Base-by-base conservation (phyloP, 2,888 invertebrate species). In the Troilus luridus region DNA sequence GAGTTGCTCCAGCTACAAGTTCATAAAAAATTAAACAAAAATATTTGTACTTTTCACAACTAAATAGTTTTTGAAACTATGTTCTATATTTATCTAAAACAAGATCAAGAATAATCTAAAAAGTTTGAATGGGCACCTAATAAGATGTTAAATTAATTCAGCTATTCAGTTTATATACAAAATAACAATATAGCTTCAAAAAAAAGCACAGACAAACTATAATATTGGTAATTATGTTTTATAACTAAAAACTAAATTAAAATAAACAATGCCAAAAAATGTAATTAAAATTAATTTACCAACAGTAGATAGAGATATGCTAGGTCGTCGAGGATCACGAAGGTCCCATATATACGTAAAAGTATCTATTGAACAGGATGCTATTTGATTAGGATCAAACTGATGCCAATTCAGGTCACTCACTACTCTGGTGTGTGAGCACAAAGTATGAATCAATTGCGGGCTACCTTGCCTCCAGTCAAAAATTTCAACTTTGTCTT, bases 311-410 rank as follows among this genome's bases (percentile, higher is more conserved):
- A 98, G 94, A 10, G 98, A 98, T 88, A 97, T 94, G 21, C 96
- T 95, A 27, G 98, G 98, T 94, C 97, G 96, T 92, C 97, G 95
- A 14, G 97, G 95, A 94, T 98, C 98, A 93, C 98, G 95, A 90
- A 98, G 95, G 94, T 99, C 99, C 99, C 99, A 99, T 91, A 99
- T 95, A 94, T 98, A 97, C 67, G 98, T 98, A 93, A 97, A 98
- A 77, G 98, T 98, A 94, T 99, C 99, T 91, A 98, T 98, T 9
- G 98, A 98, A 93, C 98, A 98, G 88, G 98, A 98, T 14, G 98
- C 97, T 91, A 98, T 94, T 88, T 97, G 94, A 94, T 97, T 96
- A 2, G 97, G 96, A 94, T 97, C 96, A 93, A 96, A 96, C 89
- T 96, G 95, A 93, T 98, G 98, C 97, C 99, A 99, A 94, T 98